Base-by-base conservation (phyloP, 2,888 invertebrate genomes). In the Salticus scenicus region DNA sequence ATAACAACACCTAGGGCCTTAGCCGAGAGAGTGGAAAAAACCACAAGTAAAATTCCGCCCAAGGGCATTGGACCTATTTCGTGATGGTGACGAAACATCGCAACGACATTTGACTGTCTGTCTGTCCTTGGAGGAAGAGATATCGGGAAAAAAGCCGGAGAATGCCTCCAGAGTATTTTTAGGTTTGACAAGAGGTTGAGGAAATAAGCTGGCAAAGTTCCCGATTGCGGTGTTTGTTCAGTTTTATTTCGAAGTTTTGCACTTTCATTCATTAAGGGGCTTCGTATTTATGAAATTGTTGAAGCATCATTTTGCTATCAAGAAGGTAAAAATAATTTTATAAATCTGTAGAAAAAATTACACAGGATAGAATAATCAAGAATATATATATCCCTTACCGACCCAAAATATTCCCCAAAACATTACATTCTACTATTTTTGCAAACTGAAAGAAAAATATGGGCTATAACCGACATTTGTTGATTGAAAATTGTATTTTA, bases 51-150 rank as follows among this genome's bases (percentile, higher is more conserved):
- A 24, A 57, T 57, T 57, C 57, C 5, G 27, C n/a, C 37, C 63
- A 74, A 64, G 74, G 74, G 63, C 74, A 74, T 64, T 74, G 74
- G 74, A 63, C 74, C 51, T 74, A 63, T 37, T 74, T 70, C 42
- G 31, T 63, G 28, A 41, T 17, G 28, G n/a, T 70, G 41, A 42
- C 42, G 70, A 70, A 70, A 70, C 70, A 7, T 5, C 67, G 8
- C 47, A 37, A 37, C 37, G 47, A 7, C 47, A 47, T 12, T 17
- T 47, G 47, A 2, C n/a, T 66, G 30, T 24, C 66, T 66, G 67
- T n/a, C 31, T 67, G 42, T 41, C 70, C 70, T 70, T 70, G 42
- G 42, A 42, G 28, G 41, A 42, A 42, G 42, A 70, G 12, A 27
- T 37, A 5, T 41, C 24, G 42, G 27, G 42, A 70, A 42, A 37